A percentile compares a stretch with the other conserved stretches of the same genome.
Evolutionary conservation across 2,797 vertebrate genomes (phyloP).

Genomic region (Alca torda): DNA sequence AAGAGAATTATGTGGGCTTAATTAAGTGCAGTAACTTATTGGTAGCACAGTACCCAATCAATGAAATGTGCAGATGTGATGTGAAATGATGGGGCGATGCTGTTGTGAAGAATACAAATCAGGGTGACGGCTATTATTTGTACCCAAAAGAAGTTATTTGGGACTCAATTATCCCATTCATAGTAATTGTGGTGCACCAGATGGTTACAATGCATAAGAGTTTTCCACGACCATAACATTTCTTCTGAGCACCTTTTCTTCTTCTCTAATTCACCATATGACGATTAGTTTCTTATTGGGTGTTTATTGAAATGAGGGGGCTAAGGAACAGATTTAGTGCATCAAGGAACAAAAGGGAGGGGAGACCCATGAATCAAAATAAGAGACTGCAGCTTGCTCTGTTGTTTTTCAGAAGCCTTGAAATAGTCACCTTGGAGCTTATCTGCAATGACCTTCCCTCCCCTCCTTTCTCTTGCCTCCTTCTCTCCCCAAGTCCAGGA

Average conservation of each 20-base stretch:
- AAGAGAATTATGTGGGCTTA: constrained; percentile 87
- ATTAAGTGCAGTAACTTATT: constrained; percentile 94
- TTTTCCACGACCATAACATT: constrained; percentile 81
- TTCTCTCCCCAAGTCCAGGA: constrained; percentile 45
- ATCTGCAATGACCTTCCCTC: constrained; percentile 65
- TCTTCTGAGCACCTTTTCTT: constrained; percentile 84
- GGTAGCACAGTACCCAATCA: constrained; percentile 82
- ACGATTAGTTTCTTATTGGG: constrained; percentile 87
- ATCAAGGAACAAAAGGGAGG: constrained; percentile 75
- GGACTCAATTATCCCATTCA: constrained; percentile 88
- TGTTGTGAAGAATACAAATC: constrained; percentile 86
- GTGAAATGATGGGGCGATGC: constrained; percentile 80
- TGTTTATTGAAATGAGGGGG: constrained; percentile 80
- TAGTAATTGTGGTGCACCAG: constrained; percentile 82
- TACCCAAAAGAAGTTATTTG: constrained; percentile 84
- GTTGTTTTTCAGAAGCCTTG: constrained; percentile 63
- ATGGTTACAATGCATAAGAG: constrained; percentile 88
- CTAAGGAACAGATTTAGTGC: constrained; percentile 80
- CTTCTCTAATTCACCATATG: constrained; percentile 83
- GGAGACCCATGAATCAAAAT: constrained; percentile 71
- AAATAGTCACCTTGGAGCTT: constrained; percentile 66
- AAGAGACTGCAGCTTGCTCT: constrained; percentile 68
- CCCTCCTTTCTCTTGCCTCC: constrained; percentile 38
- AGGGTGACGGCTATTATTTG: constrained; percentile 82
- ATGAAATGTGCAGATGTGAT: constrained; percentile 88